Percentiles rank a stretch among this genome's conserved stretches.
Conservation (phyloP, 2,888 invertebrate genomes). For the Orthonychiurus folsomi region DNA sequence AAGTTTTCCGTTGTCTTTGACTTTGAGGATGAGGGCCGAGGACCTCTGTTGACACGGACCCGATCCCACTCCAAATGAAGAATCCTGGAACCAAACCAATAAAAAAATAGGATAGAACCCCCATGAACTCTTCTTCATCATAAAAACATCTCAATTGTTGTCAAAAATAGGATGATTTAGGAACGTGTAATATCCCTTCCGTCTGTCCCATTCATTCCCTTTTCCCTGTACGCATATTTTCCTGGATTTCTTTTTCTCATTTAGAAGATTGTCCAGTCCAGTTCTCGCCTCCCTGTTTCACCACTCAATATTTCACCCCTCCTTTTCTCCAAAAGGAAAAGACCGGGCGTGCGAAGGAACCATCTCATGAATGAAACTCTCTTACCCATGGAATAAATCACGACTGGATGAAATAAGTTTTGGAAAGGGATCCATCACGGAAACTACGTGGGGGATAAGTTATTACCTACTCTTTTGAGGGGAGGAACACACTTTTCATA, state of each 20-base stretch:
- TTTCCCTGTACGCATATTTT: too few species aligned
- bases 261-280: background rate
- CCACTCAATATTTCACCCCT: background rate
- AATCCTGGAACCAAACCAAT: too few species aligned
- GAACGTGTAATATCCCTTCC: too few species aligned
- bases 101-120: too few species aligned
- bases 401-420: background rate
- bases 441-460: background rate
- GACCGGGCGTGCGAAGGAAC: too few species aligned
- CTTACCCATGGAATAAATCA: background rate
- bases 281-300: background rate
- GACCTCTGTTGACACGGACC: background rate
- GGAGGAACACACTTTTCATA: too few species aligned
- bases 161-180: background rate
- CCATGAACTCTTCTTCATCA: background rate
- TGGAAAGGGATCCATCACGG: background rate
- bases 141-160: background rate
- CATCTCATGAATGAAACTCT: background rate
- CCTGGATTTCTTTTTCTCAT: background rate
- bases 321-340: background rate
- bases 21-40: background rate
- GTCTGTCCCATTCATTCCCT: too few species aligned
- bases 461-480: too few species aligned
- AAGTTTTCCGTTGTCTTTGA: background rate
- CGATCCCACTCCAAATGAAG: too few species aligned